A percentile compares a stretch with the other conserved stretches of the same genome.
These are phyloP conservation scores for Ypsolopha scabrella DNA, from an alignment of 2,888 invertebrate species.

Conservation along the genomic window DNA sequence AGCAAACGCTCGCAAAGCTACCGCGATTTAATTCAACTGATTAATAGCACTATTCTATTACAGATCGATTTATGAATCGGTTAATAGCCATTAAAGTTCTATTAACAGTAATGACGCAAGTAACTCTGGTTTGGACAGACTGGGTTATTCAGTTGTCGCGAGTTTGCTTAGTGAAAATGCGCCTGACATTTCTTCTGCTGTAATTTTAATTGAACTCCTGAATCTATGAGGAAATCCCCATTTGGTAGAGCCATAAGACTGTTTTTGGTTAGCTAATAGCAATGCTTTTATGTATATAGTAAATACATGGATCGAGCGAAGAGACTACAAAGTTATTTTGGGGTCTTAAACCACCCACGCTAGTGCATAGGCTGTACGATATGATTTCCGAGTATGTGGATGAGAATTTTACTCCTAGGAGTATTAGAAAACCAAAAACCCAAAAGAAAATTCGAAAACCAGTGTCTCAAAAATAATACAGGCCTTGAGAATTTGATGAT, in stretches of 20 bases:
- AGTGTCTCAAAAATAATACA: too few species aligned
- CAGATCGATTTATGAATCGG: slow-evolving; percentile 44
- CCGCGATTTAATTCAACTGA: slow-evolving; percentile 17
- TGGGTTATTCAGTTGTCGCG: slow-evolving; percentile 5
- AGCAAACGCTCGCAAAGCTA: not conserved
- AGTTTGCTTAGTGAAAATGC: not conserved
- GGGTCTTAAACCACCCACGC: too few species aligned
- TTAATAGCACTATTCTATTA: slow-evolving; percentile 45
- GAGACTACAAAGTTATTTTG: too few species aligned
- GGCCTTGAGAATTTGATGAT: too few species aligned
- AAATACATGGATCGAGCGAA: too few species aligned
- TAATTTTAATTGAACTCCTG: not conserved
- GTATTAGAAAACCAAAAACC: too few species aligned
- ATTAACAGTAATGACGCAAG: slow-evolving; percentile 32
- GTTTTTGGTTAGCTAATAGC: too few species aligned
- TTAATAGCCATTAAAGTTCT: slow-evolving; percentile 35
- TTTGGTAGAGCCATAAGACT: not conserved
- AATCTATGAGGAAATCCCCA: not conserved
- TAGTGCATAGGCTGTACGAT: too few species aligned
- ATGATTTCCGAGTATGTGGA: too few species aligned
- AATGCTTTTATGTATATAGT: too few species aligned
- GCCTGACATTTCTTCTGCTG: not conserved
- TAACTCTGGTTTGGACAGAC: slow-evolving; percentile 13
- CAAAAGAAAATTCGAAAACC: too few species aligned
- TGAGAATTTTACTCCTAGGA: too few species aligned